Evolutionary conservation across 2,888 invertebrate species (phyloP).

Genomic region (Gordius sp.): DNA sequence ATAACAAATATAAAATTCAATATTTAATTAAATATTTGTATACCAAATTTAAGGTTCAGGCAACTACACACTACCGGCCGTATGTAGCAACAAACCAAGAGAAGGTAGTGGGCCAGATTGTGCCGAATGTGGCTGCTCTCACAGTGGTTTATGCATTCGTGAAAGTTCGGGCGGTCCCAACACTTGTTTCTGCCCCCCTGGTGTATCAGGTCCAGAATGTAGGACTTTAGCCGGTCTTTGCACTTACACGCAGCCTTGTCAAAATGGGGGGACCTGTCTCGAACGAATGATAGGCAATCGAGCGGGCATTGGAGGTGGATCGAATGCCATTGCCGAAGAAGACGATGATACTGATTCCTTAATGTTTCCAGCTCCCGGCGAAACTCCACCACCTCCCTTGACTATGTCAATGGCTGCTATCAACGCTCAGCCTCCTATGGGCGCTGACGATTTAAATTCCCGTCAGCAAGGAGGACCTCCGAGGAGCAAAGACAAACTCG

Average conservation of each 20-base stretch:
- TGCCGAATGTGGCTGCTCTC: background rate
- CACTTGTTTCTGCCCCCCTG: conserved; percentile 7
- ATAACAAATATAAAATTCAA: no score
- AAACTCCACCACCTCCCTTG: background rate
- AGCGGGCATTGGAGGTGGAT: no score
- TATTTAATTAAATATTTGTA: no score
- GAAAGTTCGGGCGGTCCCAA: background rate
- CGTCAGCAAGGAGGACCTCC: no score
- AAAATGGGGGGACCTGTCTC: conserved; percentile 4
- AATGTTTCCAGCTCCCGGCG: conserved; percentile 4
- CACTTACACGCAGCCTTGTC: background rate
- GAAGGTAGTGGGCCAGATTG: background rate
- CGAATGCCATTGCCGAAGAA: background rate
- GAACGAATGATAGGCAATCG: background rate
- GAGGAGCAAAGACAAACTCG: no score
- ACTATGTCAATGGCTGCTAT: background rate
- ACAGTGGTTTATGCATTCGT: conserved; percentile 4
- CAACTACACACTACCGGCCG: no score
- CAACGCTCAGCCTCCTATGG: conserved; percentile 7
- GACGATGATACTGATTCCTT: background rate
- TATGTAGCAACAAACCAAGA: no score
- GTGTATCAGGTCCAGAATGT: background rate
- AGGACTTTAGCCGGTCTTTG: conserved; percentile 1
- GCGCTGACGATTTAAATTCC: background rate
- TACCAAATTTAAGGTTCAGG: no score